Conservation (phyloP, 1,140 invertebrate species). For the Brachystomella parvula region DNA sequence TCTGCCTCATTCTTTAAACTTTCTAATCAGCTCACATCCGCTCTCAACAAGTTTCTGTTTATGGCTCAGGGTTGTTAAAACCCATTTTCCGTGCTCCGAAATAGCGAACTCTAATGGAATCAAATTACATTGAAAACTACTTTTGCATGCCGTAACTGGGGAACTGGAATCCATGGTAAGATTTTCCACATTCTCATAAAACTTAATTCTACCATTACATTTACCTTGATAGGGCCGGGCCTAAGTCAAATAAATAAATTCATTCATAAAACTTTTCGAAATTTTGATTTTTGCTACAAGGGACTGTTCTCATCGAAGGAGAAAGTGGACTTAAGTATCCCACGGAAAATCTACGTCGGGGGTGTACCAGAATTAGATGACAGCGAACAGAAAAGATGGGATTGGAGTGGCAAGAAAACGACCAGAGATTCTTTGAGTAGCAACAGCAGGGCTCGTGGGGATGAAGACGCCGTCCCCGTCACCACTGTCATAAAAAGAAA, state of each 20-base stretch:
- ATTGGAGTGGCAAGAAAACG: background rate
- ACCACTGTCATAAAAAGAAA: background rate
- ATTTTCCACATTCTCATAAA: too few relatives aligned
- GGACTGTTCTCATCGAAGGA: background rate
- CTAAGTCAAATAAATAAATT: background rate
- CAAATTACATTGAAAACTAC: too few relatives aligned
- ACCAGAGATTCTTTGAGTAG: background rate
- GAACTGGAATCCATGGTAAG: too few relatives aligned
- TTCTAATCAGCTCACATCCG: too few relatives aligned
- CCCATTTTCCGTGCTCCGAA: too few relatives aligned
- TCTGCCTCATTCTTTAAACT: too few relatives aligned
- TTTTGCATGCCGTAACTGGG: too few relatives aligned
- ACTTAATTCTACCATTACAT: too few relatives aligned
- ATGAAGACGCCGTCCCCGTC: background rate
- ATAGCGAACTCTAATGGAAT: too few relatives aligned
- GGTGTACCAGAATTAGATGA: slow-evolving; percentile 24
- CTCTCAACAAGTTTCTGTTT: too few relatives aligned
- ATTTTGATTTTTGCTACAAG: background rate
- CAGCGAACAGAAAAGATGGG: background rate
- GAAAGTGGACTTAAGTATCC: background rate
- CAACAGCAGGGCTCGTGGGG: background rate
- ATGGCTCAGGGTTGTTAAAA: too few relatives aligned
- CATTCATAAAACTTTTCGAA: background rate
- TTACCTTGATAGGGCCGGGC: too few relatives aligned
- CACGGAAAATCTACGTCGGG: slow-evolving; percentile 28